Evolutionary conservation across 2,888 invertebrate genomes (phyloP).

Genomic region (Sialis fuliginosa): DNA sequence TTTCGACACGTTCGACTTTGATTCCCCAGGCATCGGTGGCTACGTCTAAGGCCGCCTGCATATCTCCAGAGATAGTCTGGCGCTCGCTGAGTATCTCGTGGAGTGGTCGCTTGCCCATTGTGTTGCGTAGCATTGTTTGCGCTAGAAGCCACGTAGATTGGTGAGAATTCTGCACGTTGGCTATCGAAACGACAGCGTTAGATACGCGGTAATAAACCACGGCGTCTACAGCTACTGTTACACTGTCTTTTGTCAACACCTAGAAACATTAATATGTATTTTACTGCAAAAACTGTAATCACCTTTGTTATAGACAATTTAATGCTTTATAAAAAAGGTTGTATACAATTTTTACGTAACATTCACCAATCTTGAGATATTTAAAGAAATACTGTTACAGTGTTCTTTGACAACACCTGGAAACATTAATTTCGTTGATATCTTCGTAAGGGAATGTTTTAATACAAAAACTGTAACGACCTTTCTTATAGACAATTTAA

Average conservation of each 20-base stretch:
- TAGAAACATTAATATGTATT: slow-evolving; percentile 23
- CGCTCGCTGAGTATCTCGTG: slow-evolving; percentile 94
- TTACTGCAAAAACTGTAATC: too few relatives aligned
- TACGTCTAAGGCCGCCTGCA: slow-evolving; percentile 73
- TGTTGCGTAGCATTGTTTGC: slow-evolving; percentile 84
- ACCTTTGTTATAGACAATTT: too few relatives aligned
- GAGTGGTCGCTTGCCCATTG: slow-evolving; percentile 88
- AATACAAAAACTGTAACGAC: too few relatives aligned
- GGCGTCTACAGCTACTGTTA: slow-evolving; percentile 94
- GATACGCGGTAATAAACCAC: slow-evolving; percentile 87
- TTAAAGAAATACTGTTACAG: too few relatives aligned
- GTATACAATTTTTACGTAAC: too few relatives aligned
- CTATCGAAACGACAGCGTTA: slow-evolving; percentile 92
- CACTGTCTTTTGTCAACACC: slow-evolving; percentile 96
- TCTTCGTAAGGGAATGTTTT: too few relatives aligned
- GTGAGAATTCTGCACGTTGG: slow-evolving; percentile 95
- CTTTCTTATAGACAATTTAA: too few relatives aligned
- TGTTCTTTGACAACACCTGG: too few relatives aligned
- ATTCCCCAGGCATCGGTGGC: slow-evolving; percentile 90
- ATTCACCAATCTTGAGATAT: too few relatives aligned
- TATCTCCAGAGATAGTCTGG: slow-evolving; percentile 77
- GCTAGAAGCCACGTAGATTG: slow-evolving; percentile 85
- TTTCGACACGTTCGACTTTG: slow-evolving; percentile 91
- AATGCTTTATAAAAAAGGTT: too few relatives aligned
- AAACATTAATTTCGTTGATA: too few relatives aligned